These are phyloP conservation scores for Chloroceryle aenea DNA, from an alignment of 2,113 vertebrate species.

Conservation along the genomic window DNA sequence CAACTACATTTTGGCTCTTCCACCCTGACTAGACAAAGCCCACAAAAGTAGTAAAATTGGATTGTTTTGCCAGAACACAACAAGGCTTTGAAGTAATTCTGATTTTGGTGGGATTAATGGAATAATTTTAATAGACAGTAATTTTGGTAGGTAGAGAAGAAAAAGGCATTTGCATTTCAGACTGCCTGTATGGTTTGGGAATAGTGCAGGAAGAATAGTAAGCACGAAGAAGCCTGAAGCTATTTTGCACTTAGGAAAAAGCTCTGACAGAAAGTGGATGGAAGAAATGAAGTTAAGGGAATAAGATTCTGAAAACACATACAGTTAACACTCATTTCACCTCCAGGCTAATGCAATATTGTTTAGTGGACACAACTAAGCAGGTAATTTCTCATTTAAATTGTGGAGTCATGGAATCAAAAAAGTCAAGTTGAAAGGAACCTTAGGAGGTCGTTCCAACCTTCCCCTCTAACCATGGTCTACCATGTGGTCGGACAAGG, in stretches of 20 bases:
- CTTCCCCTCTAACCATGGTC: neutral
- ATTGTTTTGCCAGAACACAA: neutral
- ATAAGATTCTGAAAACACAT: neutral
- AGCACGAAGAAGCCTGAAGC: neutral
- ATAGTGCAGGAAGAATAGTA: neutral
- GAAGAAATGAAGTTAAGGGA: neutral
- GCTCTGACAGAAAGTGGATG: neutral
- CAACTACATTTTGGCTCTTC: neutral
- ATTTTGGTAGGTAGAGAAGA: neutral
- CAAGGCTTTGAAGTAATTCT: neutral
- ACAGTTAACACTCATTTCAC: neutral
- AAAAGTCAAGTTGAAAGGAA: neutral
- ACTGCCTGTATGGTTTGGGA: neutral
- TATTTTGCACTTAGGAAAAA: neutral
- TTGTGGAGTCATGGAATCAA: neutral
- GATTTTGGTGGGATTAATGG: neutral
- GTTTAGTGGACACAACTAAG: neutral
- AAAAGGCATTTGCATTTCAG: constrained; percentile 33
- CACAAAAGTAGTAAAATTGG: neutral
- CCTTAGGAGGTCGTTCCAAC: neutral
- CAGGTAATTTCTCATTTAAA: neutral
- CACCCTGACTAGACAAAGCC: neutral
- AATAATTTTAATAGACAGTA: neutral
- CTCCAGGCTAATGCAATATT: neutral
- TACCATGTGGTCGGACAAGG: neutral